Conservation (phyloP, 2,113 vertebrate species). For the Hippopotamus amphibius region DNA sequence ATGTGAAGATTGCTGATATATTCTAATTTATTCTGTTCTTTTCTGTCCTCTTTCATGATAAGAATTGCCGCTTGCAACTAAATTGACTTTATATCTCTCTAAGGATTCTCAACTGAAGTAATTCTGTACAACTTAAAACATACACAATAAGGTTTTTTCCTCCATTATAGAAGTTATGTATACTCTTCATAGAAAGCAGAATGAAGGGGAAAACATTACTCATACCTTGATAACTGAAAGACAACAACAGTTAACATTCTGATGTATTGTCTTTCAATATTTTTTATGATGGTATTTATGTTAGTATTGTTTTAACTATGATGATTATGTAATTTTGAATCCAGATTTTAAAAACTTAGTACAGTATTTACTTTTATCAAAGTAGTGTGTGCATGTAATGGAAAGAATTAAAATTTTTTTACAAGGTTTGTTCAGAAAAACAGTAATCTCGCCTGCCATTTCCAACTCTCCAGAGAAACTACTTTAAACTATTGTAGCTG, state of each 20-base stretch:
- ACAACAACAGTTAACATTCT: constrained; percentile 22
- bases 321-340: constrained; percentile 28
- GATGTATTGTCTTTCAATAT: not conserved
- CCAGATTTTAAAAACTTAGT: not conserved
- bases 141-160: not conserved
- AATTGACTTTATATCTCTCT: not conserved
- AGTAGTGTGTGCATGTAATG: not conserved
- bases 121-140: constrained; percentile 38
- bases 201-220: not conserved
- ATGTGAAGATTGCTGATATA: not conserved
- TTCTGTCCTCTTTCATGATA: not conserved
- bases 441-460: not conserved
- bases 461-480: constrained; percentile 16
- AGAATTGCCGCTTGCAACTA: not conserved
- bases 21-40: not conserved
- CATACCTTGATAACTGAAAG: constrained; percentile 6
- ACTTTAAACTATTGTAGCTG: constrained; percentile 6
- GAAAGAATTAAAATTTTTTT: not conserved
- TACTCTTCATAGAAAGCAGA: constrained; percentile 6
- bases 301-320: not conserved
- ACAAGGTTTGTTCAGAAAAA: constrained; percentile 25
- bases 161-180: not conserved
- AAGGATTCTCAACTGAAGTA: not conserved
- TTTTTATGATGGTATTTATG: not conserved
- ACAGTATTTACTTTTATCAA: not conserved